A percentile compares a stretch with the other conserved stretches of the same genome.
Conservation (phyloP, 2,113 vertebrate genomes). For the Bubo blakistoni region DNA sequence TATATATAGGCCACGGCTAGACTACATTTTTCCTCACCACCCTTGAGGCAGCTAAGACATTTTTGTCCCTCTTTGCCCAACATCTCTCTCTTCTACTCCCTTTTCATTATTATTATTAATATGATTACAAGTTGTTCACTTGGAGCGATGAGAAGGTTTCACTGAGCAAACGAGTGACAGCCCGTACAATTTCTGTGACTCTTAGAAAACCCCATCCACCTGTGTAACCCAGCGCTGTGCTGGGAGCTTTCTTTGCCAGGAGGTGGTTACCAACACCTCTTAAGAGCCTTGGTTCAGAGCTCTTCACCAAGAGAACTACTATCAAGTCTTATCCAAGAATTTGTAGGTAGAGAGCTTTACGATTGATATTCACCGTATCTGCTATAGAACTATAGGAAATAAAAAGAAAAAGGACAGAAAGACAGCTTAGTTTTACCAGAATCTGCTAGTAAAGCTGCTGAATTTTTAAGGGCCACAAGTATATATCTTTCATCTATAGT, state of each 20-base stretch:
- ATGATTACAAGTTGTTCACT: not conserved
- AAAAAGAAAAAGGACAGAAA: not conserved
- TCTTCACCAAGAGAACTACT: not conserved
- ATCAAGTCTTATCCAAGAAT: not conserved
- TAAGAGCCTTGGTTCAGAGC: not conserved
- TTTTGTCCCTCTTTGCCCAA: not conserved
- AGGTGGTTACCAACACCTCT: not conserved
- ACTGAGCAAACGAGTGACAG: not conserved
- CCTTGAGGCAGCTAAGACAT: not conserved
- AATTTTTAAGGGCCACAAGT: not conserved
- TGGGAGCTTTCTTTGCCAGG: not conserved
- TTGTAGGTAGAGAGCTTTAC: not conserved
- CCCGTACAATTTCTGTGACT: not conserved
- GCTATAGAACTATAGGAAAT: not conserved
- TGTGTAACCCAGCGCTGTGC: not conserved
- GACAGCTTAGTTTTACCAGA: not conserved
- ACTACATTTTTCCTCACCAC: not conserved
- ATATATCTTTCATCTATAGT: accelerated
- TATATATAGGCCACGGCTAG: not conserved
- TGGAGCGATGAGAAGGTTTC: not conserved
- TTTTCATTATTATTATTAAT: not conserved
- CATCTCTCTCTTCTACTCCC: not conserved
- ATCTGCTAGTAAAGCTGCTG: not conserved
- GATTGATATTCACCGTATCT: not conserved
- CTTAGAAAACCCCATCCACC: not conserved